Base-by-base conservation (phyloP, 2,888 invertebrate genomes). In the Scaptomyza polygonia region DNA sequence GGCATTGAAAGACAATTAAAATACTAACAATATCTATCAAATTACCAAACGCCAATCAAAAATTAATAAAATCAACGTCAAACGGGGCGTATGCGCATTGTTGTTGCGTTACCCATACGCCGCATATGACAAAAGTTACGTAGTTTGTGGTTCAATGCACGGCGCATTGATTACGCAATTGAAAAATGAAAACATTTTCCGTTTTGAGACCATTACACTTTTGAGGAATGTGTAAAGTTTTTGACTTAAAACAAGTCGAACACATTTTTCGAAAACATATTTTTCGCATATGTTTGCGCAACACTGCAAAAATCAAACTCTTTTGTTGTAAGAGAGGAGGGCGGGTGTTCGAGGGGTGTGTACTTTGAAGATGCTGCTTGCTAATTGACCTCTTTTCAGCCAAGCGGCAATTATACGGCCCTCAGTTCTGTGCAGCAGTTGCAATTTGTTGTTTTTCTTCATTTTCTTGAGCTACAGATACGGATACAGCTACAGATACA, bases 321-420 rank as follows among this genome's bases (percentile, higher is more conserved):
- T 80, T 70, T 69, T 74, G 68, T 61, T 40, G 42, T 14, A 8
- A 0, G 4, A 6, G 21, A 18, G n/a, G 59, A 40, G 34, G 34
- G 4, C 0, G 18, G 7, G 40, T 1, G 18, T 8, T 5, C 9
- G 42, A 6, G n/a, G 39, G 3, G n/a, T 9, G 49, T 49, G n/a
- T 43, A 42, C 21, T 34, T 57, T 51, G 45, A 61, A 44, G 66
- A 66, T 72, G 76, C 65, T 67, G 56, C 79, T 79, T 77, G 86
- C 77, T 84, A 87, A 87, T 87, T 87, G 86, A 87, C 86, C 86
- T 80, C 87, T 87, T 86, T 86, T 72, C 86, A 86, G 67, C 85
- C 72, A 86, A 84, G 86, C 86, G 86, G 87, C 86, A 84, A 84
- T 85, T 84, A 83, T 71, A 76, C 64, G 85, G 83, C 80, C 80